Conservation (phyloP, 1,140 invertebrate species). For the Callitettix versicolor region DNA sequence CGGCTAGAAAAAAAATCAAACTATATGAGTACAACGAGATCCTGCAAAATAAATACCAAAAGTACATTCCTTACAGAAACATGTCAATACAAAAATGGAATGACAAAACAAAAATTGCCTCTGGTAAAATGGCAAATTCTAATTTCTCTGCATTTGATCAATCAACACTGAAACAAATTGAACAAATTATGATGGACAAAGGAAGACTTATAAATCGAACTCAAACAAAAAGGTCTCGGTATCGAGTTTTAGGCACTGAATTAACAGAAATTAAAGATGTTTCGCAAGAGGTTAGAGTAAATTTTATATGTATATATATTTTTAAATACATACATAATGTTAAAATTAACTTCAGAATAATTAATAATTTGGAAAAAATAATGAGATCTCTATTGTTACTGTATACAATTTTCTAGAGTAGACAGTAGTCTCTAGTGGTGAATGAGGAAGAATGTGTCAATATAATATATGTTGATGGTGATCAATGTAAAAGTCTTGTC, state of each 20-base stretch:
- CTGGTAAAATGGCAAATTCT: constrained; percentile 44
- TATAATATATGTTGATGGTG: too few relatives aligned
- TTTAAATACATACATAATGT: too few relatives aligned
- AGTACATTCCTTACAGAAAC: constrained; percentile 62
- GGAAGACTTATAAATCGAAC: constrained; percentile 65
- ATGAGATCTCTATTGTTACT: too few relatives aligned
- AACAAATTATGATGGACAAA: constrained; percentile 70
- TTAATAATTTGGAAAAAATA: too few relatives aligned
- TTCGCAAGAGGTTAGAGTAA: too few relatives aligned
- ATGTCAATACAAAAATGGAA: constrained; percentile 82
- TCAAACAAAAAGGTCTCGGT: constrained; percentile 66
- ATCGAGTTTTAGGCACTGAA: constrained; percentile 57
- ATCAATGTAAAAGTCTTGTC: too few relatives aligned
- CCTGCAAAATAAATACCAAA: constrained; percentile 48
- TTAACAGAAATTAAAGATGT: too few relatives aligned
- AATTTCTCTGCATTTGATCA: constrained; percentile 57
- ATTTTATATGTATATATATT: too few relatives aligned
- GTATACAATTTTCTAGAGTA: too few relatives aligned
- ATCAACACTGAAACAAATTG: constrained; percentile 73
- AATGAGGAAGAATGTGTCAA: too few relatives aligned
- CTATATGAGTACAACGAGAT: constrained; percentile 48
- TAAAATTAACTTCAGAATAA: too few relatives aligned
- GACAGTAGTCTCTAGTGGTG: too few relatives aligned
- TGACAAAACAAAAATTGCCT: constrained; percentile 68
- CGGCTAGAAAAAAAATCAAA: constrained; percentile 44